These are phyloP conservation scores for Lucilia cuprina DNA, from an alignment of 1,140 invertebrate genomes.

Conservation along the genomic window DNA sequence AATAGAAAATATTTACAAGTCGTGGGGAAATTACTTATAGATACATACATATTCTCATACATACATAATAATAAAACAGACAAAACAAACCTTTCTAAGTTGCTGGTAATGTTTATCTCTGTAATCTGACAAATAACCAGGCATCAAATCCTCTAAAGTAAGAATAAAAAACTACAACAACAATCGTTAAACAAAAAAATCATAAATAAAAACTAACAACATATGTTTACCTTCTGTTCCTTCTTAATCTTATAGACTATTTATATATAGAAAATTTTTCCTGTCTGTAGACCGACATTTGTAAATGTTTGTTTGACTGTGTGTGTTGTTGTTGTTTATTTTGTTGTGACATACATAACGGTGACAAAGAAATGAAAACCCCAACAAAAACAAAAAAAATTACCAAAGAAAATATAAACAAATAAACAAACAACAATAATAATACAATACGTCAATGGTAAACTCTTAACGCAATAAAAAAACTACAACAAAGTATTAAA, in stretches of 20 bases:
- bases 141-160: not conserved
- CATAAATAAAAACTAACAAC: not conserved
- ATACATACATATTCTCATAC: too few species aligned
- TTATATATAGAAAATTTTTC: not conserved
- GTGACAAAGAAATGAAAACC: not conserved
- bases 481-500: not conserved
- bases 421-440: not conserved
- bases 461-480: not conserved
- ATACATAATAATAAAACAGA: too few species aligned
- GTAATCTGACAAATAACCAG: not conserved
- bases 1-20: too few species aligned
- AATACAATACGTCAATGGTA: not conserved
- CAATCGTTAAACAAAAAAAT: not conserved
- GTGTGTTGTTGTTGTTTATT: not conserved
- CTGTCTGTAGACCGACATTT: not conserved
- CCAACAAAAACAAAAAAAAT: not conserved
- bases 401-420: not conserved
- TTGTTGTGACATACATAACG: not conserved
- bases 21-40: too few species aligned
- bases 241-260: not conserved
- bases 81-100: too few species aligned
- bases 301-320: not conserved
- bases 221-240: slow-evolving; percentile 13
- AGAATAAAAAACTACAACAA: not conserved
- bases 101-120: too few species aligned